Conservation (phyloP, 2,113 vertebrate species). For the Holacanthus passer region DNA sequence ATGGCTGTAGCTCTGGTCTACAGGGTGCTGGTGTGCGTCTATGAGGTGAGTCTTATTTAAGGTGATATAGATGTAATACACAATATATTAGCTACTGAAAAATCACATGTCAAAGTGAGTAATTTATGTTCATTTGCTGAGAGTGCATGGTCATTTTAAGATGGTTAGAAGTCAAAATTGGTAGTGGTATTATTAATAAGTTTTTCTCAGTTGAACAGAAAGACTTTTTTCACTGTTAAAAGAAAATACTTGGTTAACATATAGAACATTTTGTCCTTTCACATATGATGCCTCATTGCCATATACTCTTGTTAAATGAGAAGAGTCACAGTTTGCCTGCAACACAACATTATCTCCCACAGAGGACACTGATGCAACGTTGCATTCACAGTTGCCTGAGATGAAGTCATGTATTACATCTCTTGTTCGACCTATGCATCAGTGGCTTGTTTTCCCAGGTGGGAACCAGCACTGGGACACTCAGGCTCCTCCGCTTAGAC, state of each 20-base stretch:
- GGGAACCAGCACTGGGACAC: slow-evolving; percentile 45
- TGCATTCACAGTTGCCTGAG: slow-evolving; percentile 62
- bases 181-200: not conserved
- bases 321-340: slow-evolving; percentile 4
- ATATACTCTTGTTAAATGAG: slow-evolving; percentile 18
- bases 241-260: not conserved
- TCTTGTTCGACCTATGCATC: slow-evolving; percentile 21
- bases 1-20: slow-evolving; percentile 96
- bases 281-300: not conserved
- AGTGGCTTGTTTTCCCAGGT: slow-evolving; percentile 51
- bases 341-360: slow-evolving; percentile 43
- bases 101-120: not conserved
- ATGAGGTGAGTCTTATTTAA: slow-evolving; percentile 87
- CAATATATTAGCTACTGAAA: not conserved
- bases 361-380: slow-evolving; percentile 73
- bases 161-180: not conserved
- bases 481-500: slow-evolving; percentile 17
- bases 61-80: too few species aligned
- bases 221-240: not conserved
- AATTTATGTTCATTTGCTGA: not conserved
- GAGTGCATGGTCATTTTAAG: not conserved
- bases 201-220: not conserved
- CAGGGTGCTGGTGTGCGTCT: slow-evolving; percentile 94
- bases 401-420: slow-evolving; percentile 60
- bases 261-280: not conserved